A percentile compares a stretch with the other conserved stretches of the same genome.
Conservation (phyloP, 2,113 vertebrate species). For the Gymnarchus niloticus region DNA sequence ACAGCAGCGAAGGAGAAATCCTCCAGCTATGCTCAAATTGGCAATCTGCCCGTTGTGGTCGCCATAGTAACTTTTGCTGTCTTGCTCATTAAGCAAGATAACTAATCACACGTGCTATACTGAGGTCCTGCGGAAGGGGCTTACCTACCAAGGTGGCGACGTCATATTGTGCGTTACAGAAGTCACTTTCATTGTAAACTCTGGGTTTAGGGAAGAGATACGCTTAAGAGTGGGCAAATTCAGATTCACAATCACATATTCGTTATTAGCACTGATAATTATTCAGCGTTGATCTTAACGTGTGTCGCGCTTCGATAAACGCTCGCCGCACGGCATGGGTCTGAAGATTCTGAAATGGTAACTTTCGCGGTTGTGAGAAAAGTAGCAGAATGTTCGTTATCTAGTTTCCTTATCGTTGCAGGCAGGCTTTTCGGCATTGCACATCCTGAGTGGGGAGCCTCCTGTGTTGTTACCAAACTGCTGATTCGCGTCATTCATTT, state of each 20-base stretch:
- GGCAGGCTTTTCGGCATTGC: background rate
- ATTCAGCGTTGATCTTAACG: background rate
- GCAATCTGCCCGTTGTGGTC: background rate
- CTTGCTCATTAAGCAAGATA: background rate
- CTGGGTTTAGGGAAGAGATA: background rate
- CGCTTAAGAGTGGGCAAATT: background rate
- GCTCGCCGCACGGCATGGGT: background rate
- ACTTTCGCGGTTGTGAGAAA: background rate
- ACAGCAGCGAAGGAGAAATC: slow-evolving; percentile 15
- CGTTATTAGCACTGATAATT: background rate
- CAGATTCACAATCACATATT: background rate
- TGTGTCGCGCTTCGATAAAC: background rate
- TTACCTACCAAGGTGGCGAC: background rate
- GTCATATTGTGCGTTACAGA: background rate
- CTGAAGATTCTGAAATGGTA: background rate
- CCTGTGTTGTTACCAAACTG: slow-evolving; percentile 20
- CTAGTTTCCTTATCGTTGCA: background rate
- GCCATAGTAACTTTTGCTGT: slow-evolving; percentile 10
- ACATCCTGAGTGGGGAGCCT: background rate
- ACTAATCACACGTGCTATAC: background rate
- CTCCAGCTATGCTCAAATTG: background rate
- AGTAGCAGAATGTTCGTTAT: background rate
- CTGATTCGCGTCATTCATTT: slow-evolving; percentile 55
- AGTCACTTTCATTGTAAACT: background rate
- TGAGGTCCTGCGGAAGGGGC: background rate